A percentile compares a stretch with the other conserved stretches of the same genome.
These are phyloP conservation scores for Siniperca obscura DNA, from an alignment of 2,797 vertebrate species.

Conservation along the genomic window DNA sequence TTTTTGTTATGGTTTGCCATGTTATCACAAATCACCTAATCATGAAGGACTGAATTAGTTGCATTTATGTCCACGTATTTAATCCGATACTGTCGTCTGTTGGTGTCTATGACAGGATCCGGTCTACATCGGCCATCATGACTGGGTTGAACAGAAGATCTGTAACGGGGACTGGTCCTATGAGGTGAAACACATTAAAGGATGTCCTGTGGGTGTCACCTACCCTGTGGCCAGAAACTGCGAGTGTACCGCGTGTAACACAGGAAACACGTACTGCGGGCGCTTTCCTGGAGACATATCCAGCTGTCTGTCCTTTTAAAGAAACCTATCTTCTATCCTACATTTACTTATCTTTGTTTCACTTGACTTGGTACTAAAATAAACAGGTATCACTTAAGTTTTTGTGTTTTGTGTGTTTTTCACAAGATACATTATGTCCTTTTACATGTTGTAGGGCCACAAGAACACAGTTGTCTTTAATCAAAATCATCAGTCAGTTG, in stretches of 20 bases:
- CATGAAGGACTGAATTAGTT: background rate
- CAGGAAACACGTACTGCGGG: conserved; percentile 86
- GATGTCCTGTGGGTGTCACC: conserved; percentile 84
- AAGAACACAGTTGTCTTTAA: background rate
- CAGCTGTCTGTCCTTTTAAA: conserved; percentile 80
- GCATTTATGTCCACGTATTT: background rate
- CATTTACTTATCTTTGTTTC: background rate
- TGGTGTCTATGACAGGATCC: conserved; percentile 82
- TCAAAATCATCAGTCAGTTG: background rate
- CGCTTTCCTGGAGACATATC: conserved; percentile 77
- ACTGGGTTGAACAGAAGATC: conserved; percentile 71
- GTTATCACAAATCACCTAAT: background rate
- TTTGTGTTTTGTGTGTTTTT: background rate
- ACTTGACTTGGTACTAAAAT: conserved; percentile 40
- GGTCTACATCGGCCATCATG: conserved; percentile 53
- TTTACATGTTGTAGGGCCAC: background rate
- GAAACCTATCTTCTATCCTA: background rate
- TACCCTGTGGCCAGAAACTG: conserved; percentile 92
- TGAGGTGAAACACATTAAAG: conserved; percentile 86
- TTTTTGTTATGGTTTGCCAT: background rate
- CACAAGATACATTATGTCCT: background rate
- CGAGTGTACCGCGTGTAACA: conserved; percentile 86
- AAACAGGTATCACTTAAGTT: conserved; percentile 30
- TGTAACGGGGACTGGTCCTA: conserved; percentile 90
- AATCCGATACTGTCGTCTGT: background rate